Evolutionary conservation across 2,888 invertebrate genomes (phyloP).

Genomic region (Dicyrtoma fusca): DNA sequence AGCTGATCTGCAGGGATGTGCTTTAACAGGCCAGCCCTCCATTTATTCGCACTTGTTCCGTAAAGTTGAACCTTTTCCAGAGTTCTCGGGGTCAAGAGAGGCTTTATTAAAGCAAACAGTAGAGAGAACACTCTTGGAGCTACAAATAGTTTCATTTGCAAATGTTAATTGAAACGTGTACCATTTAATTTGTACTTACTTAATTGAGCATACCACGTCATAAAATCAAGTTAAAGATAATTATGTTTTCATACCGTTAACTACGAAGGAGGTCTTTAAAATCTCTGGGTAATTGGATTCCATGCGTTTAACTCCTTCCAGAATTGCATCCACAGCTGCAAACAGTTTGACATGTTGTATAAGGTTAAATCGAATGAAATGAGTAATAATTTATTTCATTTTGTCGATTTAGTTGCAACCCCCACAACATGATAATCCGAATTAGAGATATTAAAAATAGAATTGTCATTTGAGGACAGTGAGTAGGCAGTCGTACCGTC

Average conservation of each 20-base stretch:
- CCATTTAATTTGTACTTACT: neutral
- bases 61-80: slow-evolving; percentile 41
- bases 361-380: no score
- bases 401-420: no score
- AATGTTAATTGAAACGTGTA: neutral
- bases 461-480: no score
- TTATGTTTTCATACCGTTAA: slow-evolving; percentile 30
- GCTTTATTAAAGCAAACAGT: slow-evolving; percentile 44
- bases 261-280: slow-evolving; percentile 21
- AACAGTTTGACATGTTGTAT: neutral
- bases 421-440: no score
- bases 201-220: no score
- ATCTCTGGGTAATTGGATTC: slow-evolving; percentile 41
- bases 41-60: slow-evolving; percentile 38
- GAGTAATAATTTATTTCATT: no score
- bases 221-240: no score
- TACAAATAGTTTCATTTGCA: no score
- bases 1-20: slow-evolving; percentile 43
- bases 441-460: no score
- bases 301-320: slow-evolving; percentile 33
- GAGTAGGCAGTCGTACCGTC: no score
- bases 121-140: slow-evolving; percentile 41
- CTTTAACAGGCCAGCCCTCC: slow-evolving; percentile 40
- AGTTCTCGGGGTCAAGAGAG: slow-evolving; percentile 42
- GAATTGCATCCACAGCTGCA: slow-evolving; percentile 35